Base-by-base conservation (phyloP, 2,113 vertebrate species). In the Guaruba guarouba region DNA sequence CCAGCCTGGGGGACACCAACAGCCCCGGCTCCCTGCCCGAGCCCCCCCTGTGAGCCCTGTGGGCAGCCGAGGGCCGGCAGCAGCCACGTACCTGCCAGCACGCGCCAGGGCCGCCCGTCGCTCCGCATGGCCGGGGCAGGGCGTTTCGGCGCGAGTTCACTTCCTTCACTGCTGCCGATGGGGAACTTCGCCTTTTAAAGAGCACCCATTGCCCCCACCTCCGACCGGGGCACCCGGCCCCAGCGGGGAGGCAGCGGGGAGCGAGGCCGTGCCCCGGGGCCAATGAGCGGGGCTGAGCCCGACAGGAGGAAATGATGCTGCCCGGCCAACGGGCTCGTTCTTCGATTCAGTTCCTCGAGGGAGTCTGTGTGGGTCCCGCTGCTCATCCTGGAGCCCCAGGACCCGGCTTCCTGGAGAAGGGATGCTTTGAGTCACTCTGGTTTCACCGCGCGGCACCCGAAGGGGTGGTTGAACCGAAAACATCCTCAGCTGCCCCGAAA, bases 321-420 rank as follows among this genome's bases (percentile, higher is more conserved):
- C 64, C 4, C 1, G 3, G 51, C 5, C 19, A 16, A 17, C 25
- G 55, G 46, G 71, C 24, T 88, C 62, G 75, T 95, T 96, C 95
- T 95, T 97, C 86, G 92, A 96, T 27, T 77, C 64, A 86, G 86
- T 97, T 96, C 95, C 92, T 97, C 95, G 96, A 96, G 88, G 95
- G 96, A 93, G 92, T 71, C 68, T 12, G 4, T 2, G 29, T 7
- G 17, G 48, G 84, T 85, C 7, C 78, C 51, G 0, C 37, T 2
- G 81, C 24, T 49, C 11, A 2, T 10, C 51, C 51, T 8, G 4
- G 61, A 48, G 4, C 11, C 49, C 54, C 10, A 1, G 0, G 2
- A 2, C 29, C 35, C 0, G 7, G 35, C 19, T 57, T 16, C 76
- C 22, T 24, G 64, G 49, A 41, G 77, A 77, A 39, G 49, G 54